Percentiles rank a stretch among this genome's conserved stretches.
Evolutionary conservation across 2,797 vertebrate genomes (phyloP).

Genomic region (Emys orbicularis): DNA sequence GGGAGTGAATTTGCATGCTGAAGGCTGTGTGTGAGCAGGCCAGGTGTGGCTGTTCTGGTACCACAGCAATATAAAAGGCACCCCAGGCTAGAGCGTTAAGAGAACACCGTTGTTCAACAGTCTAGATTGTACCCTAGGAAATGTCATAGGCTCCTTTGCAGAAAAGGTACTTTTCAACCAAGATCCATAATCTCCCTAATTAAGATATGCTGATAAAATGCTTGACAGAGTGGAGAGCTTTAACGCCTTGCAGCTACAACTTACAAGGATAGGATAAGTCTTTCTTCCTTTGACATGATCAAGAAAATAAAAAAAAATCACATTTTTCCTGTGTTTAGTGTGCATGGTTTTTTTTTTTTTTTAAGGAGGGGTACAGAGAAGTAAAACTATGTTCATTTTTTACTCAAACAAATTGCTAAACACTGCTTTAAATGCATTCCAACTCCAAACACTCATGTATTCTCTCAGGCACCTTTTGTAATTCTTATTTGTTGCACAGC

Average conservation of each 20-base stretch:
- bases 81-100: no score
- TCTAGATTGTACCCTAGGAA: no score
- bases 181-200: neutral
- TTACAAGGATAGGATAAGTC: neutral
- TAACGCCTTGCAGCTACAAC: neutral
- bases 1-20: no score
- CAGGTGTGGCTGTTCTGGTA: no score
- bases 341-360: neutral
- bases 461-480: conserved; percentile 16
- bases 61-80: no score
- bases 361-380: neutral
- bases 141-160: neutral
- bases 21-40: no score
- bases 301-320: neutral
- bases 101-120: no score
- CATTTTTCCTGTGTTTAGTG: neutral
- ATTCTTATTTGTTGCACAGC: conserved; percentile 50
- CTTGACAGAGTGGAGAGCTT: neutral
- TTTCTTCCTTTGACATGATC: neutral
- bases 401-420: neutral
- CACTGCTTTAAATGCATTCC: neutral
- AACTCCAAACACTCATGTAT: neutral
- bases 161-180: neutral
- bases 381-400: conserved; percentile 25
- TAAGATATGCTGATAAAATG: neutral